Evolutionary conservation across 2,797 vertebrate genomes (phyloP), one percentile per base, ranked within the genome.

Genomic region (Centroberyx gerrardi): DNA sequence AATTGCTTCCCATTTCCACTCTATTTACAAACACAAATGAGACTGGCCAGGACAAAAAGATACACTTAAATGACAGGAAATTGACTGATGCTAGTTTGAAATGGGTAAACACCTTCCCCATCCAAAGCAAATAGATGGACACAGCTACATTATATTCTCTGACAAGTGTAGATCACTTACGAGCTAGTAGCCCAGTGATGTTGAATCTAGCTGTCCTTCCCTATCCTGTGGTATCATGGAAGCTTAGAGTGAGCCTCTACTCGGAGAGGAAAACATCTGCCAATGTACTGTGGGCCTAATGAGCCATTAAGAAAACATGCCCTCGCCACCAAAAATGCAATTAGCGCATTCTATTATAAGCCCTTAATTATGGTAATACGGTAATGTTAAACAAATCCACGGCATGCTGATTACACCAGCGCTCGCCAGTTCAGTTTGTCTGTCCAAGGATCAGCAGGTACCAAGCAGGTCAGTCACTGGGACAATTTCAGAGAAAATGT

Each of bases 341-440:
- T 96, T 96, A 96, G 94, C 91, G 93, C 94, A 95, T 96, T 94
- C 94, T 94, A 93, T 94, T 93, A 94, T 94, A 94, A 95, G 89
- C 93, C 93, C 87, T 94, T 95, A 94, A 96, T 96, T 96, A 96
- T 95, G 94, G 86, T 94, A 96, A 95, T 95, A 87, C 79, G 53
- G 62, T 93, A 92, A 94, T 94, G 93, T 95, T 94, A 95, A 95
- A 95, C 94, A 95, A 95, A 95, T 92, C 92, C 94, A 94, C 93
- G 92, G 90, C 92, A 92, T 90, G 92, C 83, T 93, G 93, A 95
- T 95, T 94, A 93, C 73, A 51, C 90, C 81, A 83, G 69, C 69
- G 87, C 87, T 90, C 66, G 81, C 90, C 86, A 88, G 92, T 93
- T 93, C 87, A 91, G 89, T 87, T 86, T 88, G 87, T 89, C 93